A percentile compares a stretch with the other conserved stretches of the same genome.
Conservation (phyloP, 2,113 vertebrate species). For the Puffinus mauretanicus region DNA sequence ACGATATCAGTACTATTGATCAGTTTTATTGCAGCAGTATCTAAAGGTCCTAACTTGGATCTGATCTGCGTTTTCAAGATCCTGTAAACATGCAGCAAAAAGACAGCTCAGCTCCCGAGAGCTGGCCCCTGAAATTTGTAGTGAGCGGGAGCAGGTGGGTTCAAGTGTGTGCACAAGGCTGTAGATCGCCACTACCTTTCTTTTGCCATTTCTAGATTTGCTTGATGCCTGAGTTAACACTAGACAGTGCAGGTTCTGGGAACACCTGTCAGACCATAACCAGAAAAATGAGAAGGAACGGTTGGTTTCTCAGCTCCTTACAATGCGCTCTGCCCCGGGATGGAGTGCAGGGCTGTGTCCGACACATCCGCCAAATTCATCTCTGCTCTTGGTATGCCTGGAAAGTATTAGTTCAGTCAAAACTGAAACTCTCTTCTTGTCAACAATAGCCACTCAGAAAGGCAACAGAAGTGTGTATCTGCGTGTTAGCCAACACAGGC, state of each 20-base stretch:
- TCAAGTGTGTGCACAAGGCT: background rate
- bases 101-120: background rate
- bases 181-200: background rate
- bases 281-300: background rate
- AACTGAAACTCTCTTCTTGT: background rate
- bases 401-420: background rate
- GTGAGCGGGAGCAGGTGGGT: background rate
- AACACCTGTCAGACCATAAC: background rate
- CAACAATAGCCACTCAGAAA: background rate
- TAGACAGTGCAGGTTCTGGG: background rate
- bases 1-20: background rate
- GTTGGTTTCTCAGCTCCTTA: background rate
- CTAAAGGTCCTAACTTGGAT: background rate
- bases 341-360: fast-evolving
- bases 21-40: background rate
- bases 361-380: background rate
- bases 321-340: fast-evolving
- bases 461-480: background rate
- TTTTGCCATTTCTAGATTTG: background rate
- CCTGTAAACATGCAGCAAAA: background rate
- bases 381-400: background rate
- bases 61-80: background rate
- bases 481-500: background rate
- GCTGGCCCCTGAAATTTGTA: background rate
- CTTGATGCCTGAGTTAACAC: background rate